Conservation (phyloP, 2,888 invertebrate genomes). For the Scelioninae gen. 1 region DNA sequence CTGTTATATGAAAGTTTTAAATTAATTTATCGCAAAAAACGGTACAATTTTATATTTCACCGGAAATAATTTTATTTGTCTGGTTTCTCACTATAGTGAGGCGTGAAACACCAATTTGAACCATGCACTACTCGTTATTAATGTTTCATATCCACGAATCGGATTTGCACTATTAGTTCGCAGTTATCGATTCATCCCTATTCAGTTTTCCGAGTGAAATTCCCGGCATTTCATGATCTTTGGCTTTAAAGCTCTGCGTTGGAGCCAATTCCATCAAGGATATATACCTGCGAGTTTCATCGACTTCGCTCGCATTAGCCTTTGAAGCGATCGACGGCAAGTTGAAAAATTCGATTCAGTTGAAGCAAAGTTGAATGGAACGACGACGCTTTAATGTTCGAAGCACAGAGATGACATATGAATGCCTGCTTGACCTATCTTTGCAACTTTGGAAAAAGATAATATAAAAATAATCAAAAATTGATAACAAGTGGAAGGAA, state of each 20-base stretch:
- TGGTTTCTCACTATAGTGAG: neutral
- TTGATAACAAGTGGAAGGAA: neutral
- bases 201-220: slow-evolving; percentile 27
- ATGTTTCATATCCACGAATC: slow-evolving; percentile 1
- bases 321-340: slow-evolving; percentile 33
- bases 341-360: slow-evolving; percentile 58
- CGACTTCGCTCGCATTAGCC: slow-evolving; percentile 54
- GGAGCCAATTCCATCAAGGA: slow-evolving; percentile 56
- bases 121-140: neutral
- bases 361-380: slow-evolving; percentile 36
- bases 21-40: too few relatives aligned
- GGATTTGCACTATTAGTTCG: slow-evolving; percentile 38
- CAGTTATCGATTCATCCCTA: slow-evolving; percentile 43
- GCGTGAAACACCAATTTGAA: slow-evolving; percentile 2
- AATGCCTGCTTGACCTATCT: slow-evolving; percentile 31
- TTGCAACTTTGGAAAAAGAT: neutral
- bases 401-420: slow-evolving; percentile 32
- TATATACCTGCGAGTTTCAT: slow-evolving; percentile 55
- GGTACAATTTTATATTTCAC: neutral
- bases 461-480: neutral
- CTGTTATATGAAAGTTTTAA: too few relatives aligned
- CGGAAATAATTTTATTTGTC: neutral
- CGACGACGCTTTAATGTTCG: slow-evolving; percentile 35
- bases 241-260: slow-evolving; percentile 54
- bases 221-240: slow-evolving; percentile 42